Conservation (phyloP, 2,113 vertebrate species). For the Carassius carassius region DNA sequence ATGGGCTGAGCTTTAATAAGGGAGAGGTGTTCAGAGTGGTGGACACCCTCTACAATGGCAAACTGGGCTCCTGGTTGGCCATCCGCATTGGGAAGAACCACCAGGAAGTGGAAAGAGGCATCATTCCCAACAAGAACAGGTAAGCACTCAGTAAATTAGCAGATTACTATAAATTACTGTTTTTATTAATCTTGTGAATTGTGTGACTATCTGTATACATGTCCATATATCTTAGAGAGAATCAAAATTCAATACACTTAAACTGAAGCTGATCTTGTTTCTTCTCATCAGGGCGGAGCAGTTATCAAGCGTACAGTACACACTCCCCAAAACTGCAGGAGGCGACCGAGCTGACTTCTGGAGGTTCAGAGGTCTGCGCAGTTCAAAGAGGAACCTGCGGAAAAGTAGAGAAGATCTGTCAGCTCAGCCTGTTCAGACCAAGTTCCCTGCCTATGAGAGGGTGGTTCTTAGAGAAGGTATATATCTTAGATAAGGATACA, state of each 20-base stretch:
- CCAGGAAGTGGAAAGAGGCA: slow-evolving; percentile 96
- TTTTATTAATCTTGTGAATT: no score
- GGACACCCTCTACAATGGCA: slow-evolving; percentile 96
- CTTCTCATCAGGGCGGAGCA: slow-evolving; percentile 87
- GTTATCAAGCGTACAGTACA: slow-evolving; percentile 96
- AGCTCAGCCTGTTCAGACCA: slow-evolving; percentile 96
- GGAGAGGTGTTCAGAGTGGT: slow-evolving; percentile 97
- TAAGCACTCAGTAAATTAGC: slow-evolving; percentile 52
- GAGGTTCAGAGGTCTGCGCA: slow-evolving; percentile 93
- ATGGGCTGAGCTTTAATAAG: slow-evolving; percentile 97
- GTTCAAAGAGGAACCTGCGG: slow-evolving; percentile 95
- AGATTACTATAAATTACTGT: no score
- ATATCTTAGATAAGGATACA: neutral
- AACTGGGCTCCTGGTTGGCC: slow-evolving; percentile 96
- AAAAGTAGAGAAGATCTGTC: slow-evolving; percentile 97
- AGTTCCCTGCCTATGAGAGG: slow-evolving; percentile 97
- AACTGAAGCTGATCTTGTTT: neutral
- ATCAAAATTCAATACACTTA: neutral
- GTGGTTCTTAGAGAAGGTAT: slow-evolving; percentile 97
- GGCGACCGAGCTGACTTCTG: slow-evolving; percentile 97
- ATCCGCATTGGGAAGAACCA: slow-evolving; percentile 98
- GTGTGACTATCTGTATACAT: neutral
- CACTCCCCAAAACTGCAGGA: slow-evolving; percentile 94
- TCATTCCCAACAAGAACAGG: slow-evolving; percentile 99
- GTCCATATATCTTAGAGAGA: neutral